phyloP scores from a whole-genome alignment of 92 coral and sea anemone genomes.

The Porites divaricata region DNA sequence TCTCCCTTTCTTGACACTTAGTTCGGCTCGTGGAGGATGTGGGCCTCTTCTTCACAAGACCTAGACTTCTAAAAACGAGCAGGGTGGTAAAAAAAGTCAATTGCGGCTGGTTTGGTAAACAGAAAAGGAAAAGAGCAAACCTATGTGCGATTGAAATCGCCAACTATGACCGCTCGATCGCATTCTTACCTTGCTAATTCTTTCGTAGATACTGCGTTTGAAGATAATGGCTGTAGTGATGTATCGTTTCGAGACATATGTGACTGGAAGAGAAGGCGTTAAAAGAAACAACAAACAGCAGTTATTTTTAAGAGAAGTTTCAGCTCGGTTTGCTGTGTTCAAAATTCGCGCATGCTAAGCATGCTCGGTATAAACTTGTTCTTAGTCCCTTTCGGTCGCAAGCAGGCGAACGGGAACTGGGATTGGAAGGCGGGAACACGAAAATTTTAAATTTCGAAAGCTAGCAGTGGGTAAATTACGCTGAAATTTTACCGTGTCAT shows the following conservation, averaged over 20 bases:
- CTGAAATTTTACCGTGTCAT: too few relatives aligned
- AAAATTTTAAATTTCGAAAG: too few relatives aligned
- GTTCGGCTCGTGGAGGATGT: conserved; percentile 33
- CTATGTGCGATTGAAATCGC: neutral
- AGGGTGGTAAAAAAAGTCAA: neutral
- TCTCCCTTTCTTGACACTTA: conserved; percentile 20
- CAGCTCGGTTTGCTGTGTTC: neutral
- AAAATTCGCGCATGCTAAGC: conserved; percentile 19
- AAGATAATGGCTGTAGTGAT: conserved; percentile 19
- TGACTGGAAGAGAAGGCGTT: too few relatives aligned
- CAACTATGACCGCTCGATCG: too few relatives aligned
- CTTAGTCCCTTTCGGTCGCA: neutral
- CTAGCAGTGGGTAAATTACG: too few relatives aligned
- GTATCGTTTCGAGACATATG: conserved; percentile 31
- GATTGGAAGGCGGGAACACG: too few relatives aligned
- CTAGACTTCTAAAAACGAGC: conserved; percentile 42
- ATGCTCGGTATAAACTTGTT: neutral
- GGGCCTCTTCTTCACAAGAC: conserved; percentile 45
- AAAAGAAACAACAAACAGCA: too few relatives aligned
- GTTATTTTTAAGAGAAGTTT: too few relatives aligned
- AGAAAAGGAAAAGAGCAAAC: too few relatives aligned
- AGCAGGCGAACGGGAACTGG: neutral
- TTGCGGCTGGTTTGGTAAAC: too few relatives aligned
- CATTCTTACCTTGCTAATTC: conserved; percentile 57
- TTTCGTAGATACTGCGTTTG: conserved; percentile 50